phyloP scores from a whole-genome alignment of 2,797 vertebrate genomes.

The Chaetodon trifasciatus region DNA sequence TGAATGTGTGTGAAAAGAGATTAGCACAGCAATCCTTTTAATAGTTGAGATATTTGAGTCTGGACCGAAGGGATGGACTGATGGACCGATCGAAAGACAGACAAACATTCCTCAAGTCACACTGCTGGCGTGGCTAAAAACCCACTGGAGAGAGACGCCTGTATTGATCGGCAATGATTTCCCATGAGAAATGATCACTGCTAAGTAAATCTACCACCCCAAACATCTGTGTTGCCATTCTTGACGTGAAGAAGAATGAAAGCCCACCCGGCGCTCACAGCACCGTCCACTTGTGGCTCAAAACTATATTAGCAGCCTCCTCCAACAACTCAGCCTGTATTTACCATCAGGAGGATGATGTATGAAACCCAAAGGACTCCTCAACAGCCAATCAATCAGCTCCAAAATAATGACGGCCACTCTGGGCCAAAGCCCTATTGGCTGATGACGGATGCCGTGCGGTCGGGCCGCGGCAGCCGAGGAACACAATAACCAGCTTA shows the following conservation, averaged over 20 bases:
- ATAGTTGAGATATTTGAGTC: neutral
- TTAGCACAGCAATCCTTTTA: neutral
- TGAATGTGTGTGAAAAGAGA: neutral
- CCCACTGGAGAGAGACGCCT: neutral
- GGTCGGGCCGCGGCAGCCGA: conserved; percentile 38
- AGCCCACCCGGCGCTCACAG: conserved; percentile 27
- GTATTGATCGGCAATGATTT: neutral
- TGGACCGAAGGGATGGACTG: neutral
- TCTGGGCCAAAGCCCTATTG: conserved; percentile 66
- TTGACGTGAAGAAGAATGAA: conserved; percentile 35
- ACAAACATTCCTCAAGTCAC: neutral
- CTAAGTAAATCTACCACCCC: neutral
- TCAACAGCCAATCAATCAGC: conserved; percentile 79
- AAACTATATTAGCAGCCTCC: conserved; percentile 40
- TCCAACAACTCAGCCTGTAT: conserved; percentile 50
- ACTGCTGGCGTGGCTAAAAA: neutral
- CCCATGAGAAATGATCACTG: neutral
- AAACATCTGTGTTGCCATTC: neutral
- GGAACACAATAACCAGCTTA: conserved; percentile 68
- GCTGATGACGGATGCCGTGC: conserved; percentile 71
- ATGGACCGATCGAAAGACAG: neutral
- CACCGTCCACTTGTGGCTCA: conserved; percentile 29
- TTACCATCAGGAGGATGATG: conserved; percentile 70
- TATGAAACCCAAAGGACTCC: conserved; percentile 65
- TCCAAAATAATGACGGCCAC: conserved; percentile 64